These are phyloP conservation scores for Drosophila kokeensis DNA, from an alignment of 2,888 invertebrate species.

Conservation along the genomic window DNA sequence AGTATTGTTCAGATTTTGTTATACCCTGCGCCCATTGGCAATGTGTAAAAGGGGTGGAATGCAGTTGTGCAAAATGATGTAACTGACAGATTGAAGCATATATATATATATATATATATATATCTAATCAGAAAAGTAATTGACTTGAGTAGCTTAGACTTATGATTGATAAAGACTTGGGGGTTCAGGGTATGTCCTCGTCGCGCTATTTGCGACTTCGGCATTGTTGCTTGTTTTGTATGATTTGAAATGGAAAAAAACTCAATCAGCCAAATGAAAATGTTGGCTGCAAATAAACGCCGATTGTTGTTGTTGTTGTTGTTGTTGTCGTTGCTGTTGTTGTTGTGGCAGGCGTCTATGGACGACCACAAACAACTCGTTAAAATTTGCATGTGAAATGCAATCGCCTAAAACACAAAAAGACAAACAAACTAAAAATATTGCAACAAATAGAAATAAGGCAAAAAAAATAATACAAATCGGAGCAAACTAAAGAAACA, in stretches of 20 bases:
- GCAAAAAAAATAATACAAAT: conserved; percentile 3
- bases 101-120: background rate
- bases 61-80: background rate
- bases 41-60: background rate
- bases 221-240: background rate
- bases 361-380: conserved; percentile 76
- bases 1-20: conserved; percentile 6
- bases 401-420: conserved; percentile 67
- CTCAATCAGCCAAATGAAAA: conserved; percentile 73
- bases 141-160: background rate
- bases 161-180: background rate
- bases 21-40: background rate
- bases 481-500: conserved; percentile 13
- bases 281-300: conserved; percentile 71
- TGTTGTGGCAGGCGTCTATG: conserved; percentile 56
- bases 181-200: background rate
- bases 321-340: conserved; percentile 20
- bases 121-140: background rate
- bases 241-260: conserved; percentile 50
- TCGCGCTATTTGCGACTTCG: background rate
- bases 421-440: background rate
- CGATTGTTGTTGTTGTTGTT: conserved; percentile 46
- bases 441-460: conserved; percentile 14
- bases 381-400: conserved; percentile 77
- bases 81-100: background rate